These are phyloP conservation scores for Pentamera pediparva DNA, from an alignment of 53 echinoderm and acorn worm genomes.

Conservation along the genomic window DNA sequence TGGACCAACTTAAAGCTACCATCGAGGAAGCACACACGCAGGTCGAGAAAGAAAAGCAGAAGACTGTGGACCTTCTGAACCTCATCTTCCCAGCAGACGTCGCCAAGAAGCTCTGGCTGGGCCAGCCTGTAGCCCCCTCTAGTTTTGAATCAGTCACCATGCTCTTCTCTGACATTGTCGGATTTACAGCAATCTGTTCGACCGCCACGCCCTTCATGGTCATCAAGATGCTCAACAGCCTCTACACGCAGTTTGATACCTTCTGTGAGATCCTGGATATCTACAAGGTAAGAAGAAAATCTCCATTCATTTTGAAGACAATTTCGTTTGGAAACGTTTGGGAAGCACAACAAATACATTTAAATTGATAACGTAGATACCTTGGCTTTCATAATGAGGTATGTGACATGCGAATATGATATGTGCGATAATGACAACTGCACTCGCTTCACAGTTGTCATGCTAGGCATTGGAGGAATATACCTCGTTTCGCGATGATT, in stretches of 20 bases:
- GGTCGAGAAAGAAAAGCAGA: conserved; percentile 68
- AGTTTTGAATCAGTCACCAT: conserved; percentile 71
- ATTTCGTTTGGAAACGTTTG: not conserved
- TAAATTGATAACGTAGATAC: not conserved
- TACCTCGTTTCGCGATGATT: no score
- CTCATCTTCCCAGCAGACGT: conserved; percentile 88
- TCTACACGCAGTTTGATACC: conserved; percentile 84
- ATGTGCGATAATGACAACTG: no score
- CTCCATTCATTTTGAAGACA: not conserved
- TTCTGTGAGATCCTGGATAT: conserved; percentile 86
- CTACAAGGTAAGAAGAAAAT: conserved; percentile 70
- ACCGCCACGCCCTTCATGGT: conserved; percentile 93
- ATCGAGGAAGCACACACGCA: conserved; percentile 73
- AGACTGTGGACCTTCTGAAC: conserved; percentile 82
- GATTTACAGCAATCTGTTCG: conserved; percentile 90
- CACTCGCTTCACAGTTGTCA: no score
- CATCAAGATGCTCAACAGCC: conserved; percentile 80
- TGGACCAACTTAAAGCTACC: conserved; percentile 88
- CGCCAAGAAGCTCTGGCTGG: conserved; percentile 83
- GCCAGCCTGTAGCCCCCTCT: conserved; percentile 59
- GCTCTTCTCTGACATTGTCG: conserved; percentile 91
- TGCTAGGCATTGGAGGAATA: no score
- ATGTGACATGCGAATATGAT: no score
- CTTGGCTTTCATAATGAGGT: not conserved
- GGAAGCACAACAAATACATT: no score